Evolutionary conservation across 1,140 invertebrate species (phyloP).

Genomic region (Fopius arisanus): DNA sequence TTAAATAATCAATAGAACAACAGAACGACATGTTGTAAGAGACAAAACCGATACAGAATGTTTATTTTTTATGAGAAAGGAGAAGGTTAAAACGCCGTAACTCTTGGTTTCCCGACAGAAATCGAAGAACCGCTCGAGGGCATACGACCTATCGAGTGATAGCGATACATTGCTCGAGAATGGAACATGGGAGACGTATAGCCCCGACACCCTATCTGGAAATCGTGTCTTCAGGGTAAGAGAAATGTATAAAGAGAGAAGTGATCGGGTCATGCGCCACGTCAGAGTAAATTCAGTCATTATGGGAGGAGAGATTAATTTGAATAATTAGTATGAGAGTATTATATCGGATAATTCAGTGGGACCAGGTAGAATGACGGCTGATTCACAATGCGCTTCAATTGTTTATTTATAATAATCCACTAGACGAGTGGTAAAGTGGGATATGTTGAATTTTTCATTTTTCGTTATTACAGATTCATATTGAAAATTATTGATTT

Average conservation of each 20-base stretch:
- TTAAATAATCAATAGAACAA: not conserved
- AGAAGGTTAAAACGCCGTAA: conserved; percentile 46
- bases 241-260: conserved; percentile 27
- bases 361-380: not conserved
- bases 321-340: not conserved
- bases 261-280: conserved; percentile 15
- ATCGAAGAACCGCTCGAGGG: conserved; percentile 63
- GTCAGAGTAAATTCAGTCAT: conserved; percentile 19
- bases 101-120: conserved; percentile 61
- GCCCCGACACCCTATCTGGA: conserved; percentile 65
- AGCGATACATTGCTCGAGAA: conserved; percentile 69
- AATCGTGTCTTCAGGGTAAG: conserved; percentile 68
- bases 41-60: conserved; percentile 8
- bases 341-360: not conserved
- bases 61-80: conserved; percentile 18
- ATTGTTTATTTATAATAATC: not conserved
- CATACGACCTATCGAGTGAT: conserved; percentile 65
- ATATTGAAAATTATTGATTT: too few species aligned
- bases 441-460: too few species aligned
- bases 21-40: not conserved
- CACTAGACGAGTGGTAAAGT: too few species aligned
- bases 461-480: too few species aligned
- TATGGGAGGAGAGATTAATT: not conserved
- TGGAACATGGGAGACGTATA: conserved; percentile 71
- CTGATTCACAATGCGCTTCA: not conserved